Evolutionary conservation across 1,140 invertebrate genomes (phyloP).

Genomic region (Drosophila rhopaloa): DNA sequence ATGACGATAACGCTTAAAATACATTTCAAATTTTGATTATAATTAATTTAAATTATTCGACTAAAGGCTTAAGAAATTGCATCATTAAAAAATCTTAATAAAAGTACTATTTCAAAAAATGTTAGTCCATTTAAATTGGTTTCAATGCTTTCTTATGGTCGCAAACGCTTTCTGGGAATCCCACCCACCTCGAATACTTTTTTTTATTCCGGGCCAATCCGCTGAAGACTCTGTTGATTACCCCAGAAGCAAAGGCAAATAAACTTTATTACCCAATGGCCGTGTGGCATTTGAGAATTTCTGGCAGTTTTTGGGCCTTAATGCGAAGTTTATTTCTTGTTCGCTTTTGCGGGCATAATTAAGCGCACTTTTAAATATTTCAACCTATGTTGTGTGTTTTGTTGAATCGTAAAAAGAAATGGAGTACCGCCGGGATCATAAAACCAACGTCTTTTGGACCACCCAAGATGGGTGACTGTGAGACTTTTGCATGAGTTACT

Average conservation of each 20-base stretch:
- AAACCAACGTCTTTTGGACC: slow-evolving; percentile 46
- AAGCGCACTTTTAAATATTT: slow-evolving; percentile 80
- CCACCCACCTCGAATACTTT: slow-evolving; percentile 22
- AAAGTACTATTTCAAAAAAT: too few species aligned
- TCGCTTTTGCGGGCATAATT: slow-evolving; percentile 66
- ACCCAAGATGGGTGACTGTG: slow-evolving; percentile 18
- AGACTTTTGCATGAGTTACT: slow-evolving; percentile 2
- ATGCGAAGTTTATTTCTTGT: slow-evolving; percentile 42
- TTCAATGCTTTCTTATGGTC: background rate
- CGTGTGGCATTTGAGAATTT: slow-evolving; percentile 56
- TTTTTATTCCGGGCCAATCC: slow-evolving; percentile 9
- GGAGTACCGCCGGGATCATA: slow-evolving; percentile 56
- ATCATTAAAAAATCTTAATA: too few species aligned
- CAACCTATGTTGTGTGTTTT: slow-evolving; percentile 62
- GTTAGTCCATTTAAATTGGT: background rate
- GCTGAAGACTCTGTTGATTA: slow-evolving; percentile 22
- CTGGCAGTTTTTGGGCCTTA: slow-evolving; percentile 34
- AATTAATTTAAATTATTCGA: too few species aligned
- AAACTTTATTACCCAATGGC: slow-evolving; percentile 49
- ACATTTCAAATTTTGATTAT: too few species aligned
- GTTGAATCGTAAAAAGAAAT: slow-evolving; percentile 60
- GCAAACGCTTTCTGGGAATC: slow-evolving; percentile 14
- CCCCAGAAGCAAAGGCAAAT: slow-evolving; percentile 11
- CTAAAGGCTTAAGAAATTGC: too few species aligned
- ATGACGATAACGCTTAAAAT: too few species aligned